phyloP scores from a whole-genome alignment of 2,113 vertebrate genomes.

The Takifugu flavidus region DNA sequence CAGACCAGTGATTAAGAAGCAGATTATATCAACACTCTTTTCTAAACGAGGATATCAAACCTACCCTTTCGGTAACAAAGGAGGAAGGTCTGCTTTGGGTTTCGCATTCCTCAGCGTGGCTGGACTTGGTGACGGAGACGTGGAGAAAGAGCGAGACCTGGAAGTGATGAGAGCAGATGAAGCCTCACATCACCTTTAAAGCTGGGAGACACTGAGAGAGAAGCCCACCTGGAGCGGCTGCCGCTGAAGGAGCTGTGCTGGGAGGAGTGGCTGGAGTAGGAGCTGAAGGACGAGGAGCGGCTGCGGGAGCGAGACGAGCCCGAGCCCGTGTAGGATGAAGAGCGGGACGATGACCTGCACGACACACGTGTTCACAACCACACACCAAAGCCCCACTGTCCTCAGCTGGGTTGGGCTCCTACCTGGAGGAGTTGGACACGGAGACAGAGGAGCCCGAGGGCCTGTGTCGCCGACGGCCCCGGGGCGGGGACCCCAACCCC shows the following conservation, averaged over 20 bases:
- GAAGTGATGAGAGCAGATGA: not conserved
- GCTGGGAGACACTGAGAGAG: not conserved
- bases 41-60: not conserved
- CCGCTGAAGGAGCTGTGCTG: constrained; percentile 93
- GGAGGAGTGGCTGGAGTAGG: constrained; percentile 94
- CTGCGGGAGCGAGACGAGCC: constrained; percentile 87
- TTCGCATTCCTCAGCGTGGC: constrained; percentile 83
- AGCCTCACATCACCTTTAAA: too few species aligned
- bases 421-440: constrained; percentile 94
- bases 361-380: not conserved
- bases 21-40: not conserved
- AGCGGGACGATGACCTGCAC: constrained; percentile 90
- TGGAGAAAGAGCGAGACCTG: constrained; percentile 92
- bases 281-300: constrained; percentile 90
- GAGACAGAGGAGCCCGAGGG: constrained; percentile 90
- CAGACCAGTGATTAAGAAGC: too few species aligned
- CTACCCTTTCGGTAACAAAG: constrained; percentile 80
- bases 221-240: constrained; percentile 87
- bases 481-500: constrained; percentile 83
- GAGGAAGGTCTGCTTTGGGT: constrained; percentile 81
- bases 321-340: constrained; percentile 91
- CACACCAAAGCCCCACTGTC: too few species aligned
- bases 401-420: not conserved
- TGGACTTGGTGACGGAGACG: constrained; percentile 86
- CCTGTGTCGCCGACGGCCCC: constrained; percentile 83